These are phyloP conservation scores for Caiman crocodilus DNA, from an alignment of 2,797 vertebrate genomes.

Conservation along the genomic window DNA sequence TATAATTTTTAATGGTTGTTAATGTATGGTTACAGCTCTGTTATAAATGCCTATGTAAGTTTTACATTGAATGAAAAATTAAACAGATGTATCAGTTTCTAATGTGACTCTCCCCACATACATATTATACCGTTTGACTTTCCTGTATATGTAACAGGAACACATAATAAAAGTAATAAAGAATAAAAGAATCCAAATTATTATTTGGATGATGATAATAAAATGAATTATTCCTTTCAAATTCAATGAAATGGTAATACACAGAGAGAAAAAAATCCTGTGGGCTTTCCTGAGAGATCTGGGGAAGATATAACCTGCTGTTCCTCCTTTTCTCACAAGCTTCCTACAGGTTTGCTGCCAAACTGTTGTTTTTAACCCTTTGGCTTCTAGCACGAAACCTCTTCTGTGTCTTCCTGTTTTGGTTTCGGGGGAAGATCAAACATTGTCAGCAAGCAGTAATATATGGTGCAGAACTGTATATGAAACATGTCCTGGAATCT, in stretches of 20 bases:
- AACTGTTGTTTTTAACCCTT: constrained; percentile 60
- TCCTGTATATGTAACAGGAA: background rate
- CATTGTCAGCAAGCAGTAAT: background rate
- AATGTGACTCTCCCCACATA: background rate
- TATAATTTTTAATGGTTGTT: background rate
- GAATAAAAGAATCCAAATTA: background rate
- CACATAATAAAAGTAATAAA: constrained; percentile 13
- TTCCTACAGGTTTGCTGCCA: background rate
- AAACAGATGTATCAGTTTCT: background rate
- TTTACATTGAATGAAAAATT: background rate
- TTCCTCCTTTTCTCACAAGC: constrained; percentile 59
- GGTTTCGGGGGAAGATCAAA: background rate
- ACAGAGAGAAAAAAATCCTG: background rate
- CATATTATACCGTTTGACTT: background rate
- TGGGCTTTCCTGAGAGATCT: constrained; percentile 18
- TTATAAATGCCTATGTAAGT: background rate
- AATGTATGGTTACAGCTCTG: background rate
- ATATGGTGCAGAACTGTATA: background rate
- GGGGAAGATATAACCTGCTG: constrained; percentile 54
- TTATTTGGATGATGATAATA: too few species aligned
- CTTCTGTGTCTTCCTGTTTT: fast-evolving
- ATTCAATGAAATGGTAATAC: background rate
- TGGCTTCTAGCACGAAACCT: background rate
- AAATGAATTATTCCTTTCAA: too few species aligned
- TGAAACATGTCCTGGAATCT: background rate